These are phyloP conservation scores for Eustalomyia histrio DNA, from an alignment of 2,888 invertebrate genomes.

Conservation along the genomic window DNA sequence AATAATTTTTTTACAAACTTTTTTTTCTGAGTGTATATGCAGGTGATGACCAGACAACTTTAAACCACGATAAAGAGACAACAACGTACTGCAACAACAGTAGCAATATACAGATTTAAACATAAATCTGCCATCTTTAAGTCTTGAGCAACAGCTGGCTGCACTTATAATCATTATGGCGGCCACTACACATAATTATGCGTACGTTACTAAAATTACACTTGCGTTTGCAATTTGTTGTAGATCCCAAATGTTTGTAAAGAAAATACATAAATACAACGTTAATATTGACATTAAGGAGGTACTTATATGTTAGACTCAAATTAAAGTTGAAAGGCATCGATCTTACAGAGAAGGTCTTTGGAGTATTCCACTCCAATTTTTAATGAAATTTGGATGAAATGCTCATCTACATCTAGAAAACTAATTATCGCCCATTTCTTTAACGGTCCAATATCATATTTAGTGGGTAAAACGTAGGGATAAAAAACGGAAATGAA, in stretches of 20 bases:
- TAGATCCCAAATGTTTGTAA: neutral
- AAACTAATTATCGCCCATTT: no score
- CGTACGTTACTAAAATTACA: constrained; percentile 29
- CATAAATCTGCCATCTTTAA: constrained; percentile 10
- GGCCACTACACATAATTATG: constrained; percentile 56
- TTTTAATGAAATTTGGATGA: no score
- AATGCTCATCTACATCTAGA: no score
- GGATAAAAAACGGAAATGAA: no score
- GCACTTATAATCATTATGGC: constrained; percentile 47
- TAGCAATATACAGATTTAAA: constrained; percentile 27
- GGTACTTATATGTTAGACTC: neutral
- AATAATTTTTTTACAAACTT: no score
- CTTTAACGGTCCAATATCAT: no score
- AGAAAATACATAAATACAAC: constrained; percentile 8
- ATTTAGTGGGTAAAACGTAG: no score
- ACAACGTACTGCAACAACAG: constrained; percentile 30
- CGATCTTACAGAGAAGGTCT: no score
- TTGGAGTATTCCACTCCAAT: no score
- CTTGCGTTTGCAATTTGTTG: constrained; percentile 12
- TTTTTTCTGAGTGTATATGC: constrained; percentile 14
- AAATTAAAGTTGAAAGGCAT: neutral
- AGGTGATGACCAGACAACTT: constrained; percentile 49
- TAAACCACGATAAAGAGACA: constrained; percentile 27
- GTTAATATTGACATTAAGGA: neutral
- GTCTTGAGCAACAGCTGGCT: constrained; percentile 57